Percentiles rank a stretch among this genome's conserved stretches.
Evolutionary conservation across 1,140 invertebrate genomes (phyloP).

Genomic region (Drosophila sturtevanti): DNA sequence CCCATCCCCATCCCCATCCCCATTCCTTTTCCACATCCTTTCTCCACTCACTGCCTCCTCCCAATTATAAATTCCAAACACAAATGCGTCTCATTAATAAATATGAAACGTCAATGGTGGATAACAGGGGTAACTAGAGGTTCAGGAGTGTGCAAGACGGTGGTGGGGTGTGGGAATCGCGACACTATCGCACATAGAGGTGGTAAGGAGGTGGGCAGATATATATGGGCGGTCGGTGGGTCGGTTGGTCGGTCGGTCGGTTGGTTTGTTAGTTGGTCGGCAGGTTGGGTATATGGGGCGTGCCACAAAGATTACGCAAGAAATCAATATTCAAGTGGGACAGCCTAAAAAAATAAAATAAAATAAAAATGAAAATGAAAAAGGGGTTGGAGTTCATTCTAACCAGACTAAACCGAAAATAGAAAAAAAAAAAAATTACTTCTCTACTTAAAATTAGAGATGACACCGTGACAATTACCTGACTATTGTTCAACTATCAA

Average conservation of each 20-base stretch:
- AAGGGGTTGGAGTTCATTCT: constrained; percentile 50
- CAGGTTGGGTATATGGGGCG: constrained; percentile 45
- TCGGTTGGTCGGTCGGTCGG: background rate
- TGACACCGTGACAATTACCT: background rate
- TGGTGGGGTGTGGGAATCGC: constrained; percentile 1
- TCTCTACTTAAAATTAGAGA: constrained; percentile 36
- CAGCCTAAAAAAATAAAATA: constrained; percentile 6
- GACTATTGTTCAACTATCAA: background rate
- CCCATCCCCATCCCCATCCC: background rate
- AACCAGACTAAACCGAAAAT: background rate
- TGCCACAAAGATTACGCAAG: constrained; percentile 77
- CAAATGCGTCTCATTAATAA: constrained; percentile 82
- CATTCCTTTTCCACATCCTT: background rate
- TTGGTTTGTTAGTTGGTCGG: background rate
- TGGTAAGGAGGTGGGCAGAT: background rate
- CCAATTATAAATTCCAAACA: constrained; percentile 82
- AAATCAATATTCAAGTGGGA: constrained; percentile 76
- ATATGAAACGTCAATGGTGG: constrained; percentile 79
- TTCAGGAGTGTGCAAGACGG: background rate
- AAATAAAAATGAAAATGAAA: constrained; percentile 7
- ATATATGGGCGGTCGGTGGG: background rate
- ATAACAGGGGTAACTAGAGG: background rate
- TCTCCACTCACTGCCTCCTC: constrained; percentile 27
- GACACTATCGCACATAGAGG: constrained; percentile 55
- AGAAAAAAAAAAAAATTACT: too few relatives aligned